Conservation (phyloP, 2,797 vertebrate species). For the Molossus alvarezi region DNA sequence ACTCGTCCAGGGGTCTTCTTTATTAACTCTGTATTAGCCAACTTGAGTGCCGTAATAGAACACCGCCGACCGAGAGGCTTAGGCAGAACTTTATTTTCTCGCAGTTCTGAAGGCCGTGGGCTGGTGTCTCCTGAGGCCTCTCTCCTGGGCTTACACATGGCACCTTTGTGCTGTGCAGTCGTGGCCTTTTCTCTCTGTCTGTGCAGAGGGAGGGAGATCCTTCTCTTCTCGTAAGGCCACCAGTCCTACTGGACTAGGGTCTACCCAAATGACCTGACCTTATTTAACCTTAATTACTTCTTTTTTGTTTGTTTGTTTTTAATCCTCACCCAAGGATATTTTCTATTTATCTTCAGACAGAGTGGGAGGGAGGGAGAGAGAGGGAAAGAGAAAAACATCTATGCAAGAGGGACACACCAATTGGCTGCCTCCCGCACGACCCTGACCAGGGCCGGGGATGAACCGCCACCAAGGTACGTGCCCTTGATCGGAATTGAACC, state of each 20-base stretch:
- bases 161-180: not conserved
- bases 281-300: slow-evolving; percentile 44
- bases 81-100: slow-evolving; percentile 5
- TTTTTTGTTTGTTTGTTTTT: not conserved
- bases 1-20: not conserved
- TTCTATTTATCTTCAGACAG: no score
- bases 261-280: not conserved
- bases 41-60: not conserved
- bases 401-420: no score
- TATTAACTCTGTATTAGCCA: not conserved
- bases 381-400: no score
- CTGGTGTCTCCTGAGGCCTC: not conserved
- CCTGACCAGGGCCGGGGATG: no score
- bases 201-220: not conserved
- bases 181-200: not conserved
- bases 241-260: not conserved
- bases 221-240: not conserved
- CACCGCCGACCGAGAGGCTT: not conserved
- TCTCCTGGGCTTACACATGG: not conserved
- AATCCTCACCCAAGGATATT: no score
- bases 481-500: no score
- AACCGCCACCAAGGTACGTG: no score
- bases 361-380: no score
- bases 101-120: not conserved
- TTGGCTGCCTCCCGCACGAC: no score